Evolutionary conservation across 2,113 vertebrate genomes (phyloP), one percentile per base, ranked within the genome.

Genomic region (Anoura caudifer): DNA sequence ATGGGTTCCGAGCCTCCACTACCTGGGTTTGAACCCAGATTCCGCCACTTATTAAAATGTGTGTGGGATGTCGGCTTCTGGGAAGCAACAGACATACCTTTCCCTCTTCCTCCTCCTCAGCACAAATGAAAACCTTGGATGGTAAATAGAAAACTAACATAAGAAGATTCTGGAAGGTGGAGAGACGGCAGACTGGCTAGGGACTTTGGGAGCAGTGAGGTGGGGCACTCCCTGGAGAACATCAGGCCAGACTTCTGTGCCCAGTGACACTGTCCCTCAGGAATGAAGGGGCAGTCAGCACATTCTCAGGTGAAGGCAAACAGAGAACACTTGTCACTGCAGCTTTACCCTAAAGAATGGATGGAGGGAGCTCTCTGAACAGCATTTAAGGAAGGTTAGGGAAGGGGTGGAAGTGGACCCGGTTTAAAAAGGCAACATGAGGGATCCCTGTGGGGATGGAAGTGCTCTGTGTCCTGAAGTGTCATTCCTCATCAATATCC

Each of bases 151-250:
- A 59, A 82, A 22, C 36, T 65, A 75, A 82, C 26, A 11, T 7
- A 33, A 69, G 75, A n/a, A 31, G 82, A 52, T 28, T 50, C 31
- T 73, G 63, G 41, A 56, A 10, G 69, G 50, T 0, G 2, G 36
- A 22, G 14, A 61, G 69, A 36, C 43, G 47, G 47, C 4, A 83
- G 61, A 10, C 80, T 56, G 28, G 24, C 1, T 19, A 7, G 19
- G 28, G 31, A 14, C 50, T 41, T 75, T 5, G 16, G 54, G 47
- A 54, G 15, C 0, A 1, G 45, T 2, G 0, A 0, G 4, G 70
- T 33, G 9, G 16, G n/a, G 19, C 28, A 24, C 13, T 50, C 22
- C 19, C 73, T 16, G n/a, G 75, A 33, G 33, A 45, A n/a, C 2
- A 24, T 4, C 22, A 3, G 5, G 45, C 31, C 16, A 28, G 75